Evolutionary conservation across 1,140 invertebrate genomes (phyloP), one percentile per base, ranked within the genome.

Genomic region (Calephelis nemesis): DNA sequence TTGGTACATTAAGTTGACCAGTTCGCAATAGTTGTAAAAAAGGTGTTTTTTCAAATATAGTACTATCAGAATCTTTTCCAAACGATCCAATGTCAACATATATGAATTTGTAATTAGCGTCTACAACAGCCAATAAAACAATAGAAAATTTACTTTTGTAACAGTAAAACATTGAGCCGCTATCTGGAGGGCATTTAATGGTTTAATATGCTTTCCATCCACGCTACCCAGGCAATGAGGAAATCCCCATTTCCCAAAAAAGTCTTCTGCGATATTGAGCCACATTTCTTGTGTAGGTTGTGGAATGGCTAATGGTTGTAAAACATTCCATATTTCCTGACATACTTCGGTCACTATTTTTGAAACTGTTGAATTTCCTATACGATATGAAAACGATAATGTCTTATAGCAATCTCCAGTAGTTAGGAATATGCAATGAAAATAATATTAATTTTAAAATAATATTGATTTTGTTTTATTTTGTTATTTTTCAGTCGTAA

Each of bases 131-230:
- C 62, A 63, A 42, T 63, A 63, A 63, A 1, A 67, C 65, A 10
- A 67, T 58, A 47, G 65, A 67, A 67, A 60, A 67, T 60, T 47
- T 30, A 48, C 54, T 67, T 67, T 67, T 67, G 42, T 67, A 67
- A 30, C 54, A 60, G 13, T 47, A 67, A 67, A 47, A 67, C 13
- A 42, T 47, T 60, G 40, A 47, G 13, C 65, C 65, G 13, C 52
- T 60, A 47, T 60, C 13, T 39, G 54, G 65, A 67, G 65, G 45
- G 42, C 65, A 65, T 65, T 65, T 65, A 50, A 65, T 65, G 30
- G 64, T 12, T n/a, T n/a, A n/a, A 65, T 52, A 52, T 50, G 64
- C 48, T 65, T 65, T 40, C 64, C 64, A 65, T 65, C 64, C 47
- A 65, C 48, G 64, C 47, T 50, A 65, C 64, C 64, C 10, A 65